phyloP scores from a whole-genome alignment of 1,140 invertebrate species.

The Drosophila ambigua region DNA sequence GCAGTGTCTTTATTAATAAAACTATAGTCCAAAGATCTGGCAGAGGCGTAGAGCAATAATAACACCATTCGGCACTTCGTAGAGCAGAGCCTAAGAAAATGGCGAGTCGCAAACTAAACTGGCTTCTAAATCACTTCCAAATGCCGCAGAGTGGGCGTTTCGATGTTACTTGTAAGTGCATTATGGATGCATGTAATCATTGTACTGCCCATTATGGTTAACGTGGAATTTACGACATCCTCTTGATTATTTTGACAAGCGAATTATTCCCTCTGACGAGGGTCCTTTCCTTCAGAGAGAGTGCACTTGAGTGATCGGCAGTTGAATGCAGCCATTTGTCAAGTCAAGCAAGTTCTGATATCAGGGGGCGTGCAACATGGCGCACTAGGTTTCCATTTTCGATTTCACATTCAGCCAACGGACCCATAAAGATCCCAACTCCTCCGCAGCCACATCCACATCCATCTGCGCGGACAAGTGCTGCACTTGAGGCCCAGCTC shows the following conservation, averaged over 20 bases:
- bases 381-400: conserved; percentile 50
- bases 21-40: conserved; percentile 21
- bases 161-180: neutral
- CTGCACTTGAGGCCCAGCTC: conserved; percentile 50
- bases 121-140: conserved; percentile 1
- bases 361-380: conserved; percentile 38
- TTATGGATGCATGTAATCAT: conserved; percentile 15
- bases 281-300: conserved; percentile 34
- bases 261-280: conserved; percentile 51
- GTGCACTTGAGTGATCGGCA: conserved; percentile 54
- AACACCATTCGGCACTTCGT: conserved; percentile 18
- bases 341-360: conserved; percentile 51
- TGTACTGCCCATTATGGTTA: conserved; percentile 38
- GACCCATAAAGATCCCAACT: conserved; percentile 19
- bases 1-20: conserved; percentile 61
- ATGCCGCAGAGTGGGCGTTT: neutral
- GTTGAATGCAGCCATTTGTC: conserved; percentile 60
- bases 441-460: neutral
- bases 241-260: conserved; percentile 67
- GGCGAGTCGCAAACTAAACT: neutral
- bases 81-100: neutral
- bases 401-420: conserved; percentile 41
- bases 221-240: conserved; percentile 69
- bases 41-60: conserved; percentile 40
- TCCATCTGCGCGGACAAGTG: conserved; percentile 47